Evolutionary conservation across 2,797 vertebrate genomes (phyloP).

Genomic region (Arnoldichthys spilopterus): DNA sequence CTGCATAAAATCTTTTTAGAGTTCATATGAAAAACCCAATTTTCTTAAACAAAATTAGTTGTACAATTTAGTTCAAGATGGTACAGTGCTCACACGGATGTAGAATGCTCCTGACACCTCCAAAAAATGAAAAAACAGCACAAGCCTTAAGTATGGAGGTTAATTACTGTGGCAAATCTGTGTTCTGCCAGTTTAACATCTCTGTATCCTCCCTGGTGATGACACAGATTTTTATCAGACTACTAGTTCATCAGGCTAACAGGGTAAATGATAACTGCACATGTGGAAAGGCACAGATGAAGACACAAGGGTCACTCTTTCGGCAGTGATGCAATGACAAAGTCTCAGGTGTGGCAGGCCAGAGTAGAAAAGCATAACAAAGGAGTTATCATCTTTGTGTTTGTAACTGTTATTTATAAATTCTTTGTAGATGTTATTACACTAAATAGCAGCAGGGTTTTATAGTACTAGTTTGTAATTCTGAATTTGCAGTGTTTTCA

Average conservation of each 20-base stretch:
- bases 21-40: background rate
- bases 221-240: background rate
- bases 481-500: background rate
- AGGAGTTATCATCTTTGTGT: background rate
- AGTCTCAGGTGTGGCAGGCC: conserved; percentile 25
- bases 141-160: background rate
- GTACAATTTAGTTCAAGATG: background rate
- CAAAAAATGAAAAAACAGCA: background rate
- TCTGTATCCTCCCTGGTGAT: background rate
- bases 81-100: background rate
- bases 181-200: background rate
- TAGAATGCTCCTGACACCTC: background rate
- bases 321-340: conserved; percentile 12
- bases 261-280: conserved; percentile 17
- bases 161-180: conserved; percentile 34
- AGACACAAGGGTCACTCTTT: background rate
- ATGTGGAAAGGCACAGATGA: background rate
- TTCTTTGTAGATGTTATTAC: conserved; percentile 11
- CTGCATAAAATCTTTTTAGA: conserved; percentile 3
- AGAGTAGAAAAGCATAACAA: background rate
- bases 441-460: conserved; percentile 9
- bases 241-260: conserved; percentile 14
- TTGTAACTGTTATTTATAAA: conserved; percentile 10
- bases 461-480: background rate
- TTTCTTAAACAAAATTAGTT: background rate